A percentile compares a stretch with the other conserved stretches of the same genome.
Evolutionary conservation across 2,113 vertebrate species (phyloP).

Genomic region (Mus musculus): GRCm39 chr6:84398501-84399000

Average conservation of each 20-base stretch:
- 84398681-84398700: background rate
- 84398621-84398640: conserved; percentile 49
- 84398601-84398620: conserved; percentile 12
- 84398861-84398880: conserved; percentile 25
- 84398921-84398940: conserved; percentile 44
- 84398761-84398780: background rate
- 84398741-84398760: background rate
- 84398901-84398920: conserved; percentile 36
- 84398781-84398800: conserved; percentile 44
- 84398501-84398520: background rate
- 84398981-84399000: conserved; percentile 28
- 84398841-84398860: conserved; percentile 54
- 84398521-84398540: background rate
- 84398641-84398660: conserved; percentile 18
- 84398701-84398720: background rate
- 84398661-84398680: conserved; percentile 49
- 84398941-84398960: conserved; percentile 31
- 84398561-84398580: conserved; percentile 1
- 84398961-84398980: conserved; percentile 28
- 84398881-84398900: conserved; percentile 54
- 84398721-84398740: conserved; percentile 55
- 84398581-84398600: conserved; percentile 9
- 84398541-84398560: background rate
- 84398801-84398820: conserved; percentile 39
- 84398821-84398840: conserved; percentile 37